These are phyloP conservation scores for Coremacera marginata DNA, from an alignment of 2,888 invertebrate genomes.

Conservation along the genomic window DNA sequence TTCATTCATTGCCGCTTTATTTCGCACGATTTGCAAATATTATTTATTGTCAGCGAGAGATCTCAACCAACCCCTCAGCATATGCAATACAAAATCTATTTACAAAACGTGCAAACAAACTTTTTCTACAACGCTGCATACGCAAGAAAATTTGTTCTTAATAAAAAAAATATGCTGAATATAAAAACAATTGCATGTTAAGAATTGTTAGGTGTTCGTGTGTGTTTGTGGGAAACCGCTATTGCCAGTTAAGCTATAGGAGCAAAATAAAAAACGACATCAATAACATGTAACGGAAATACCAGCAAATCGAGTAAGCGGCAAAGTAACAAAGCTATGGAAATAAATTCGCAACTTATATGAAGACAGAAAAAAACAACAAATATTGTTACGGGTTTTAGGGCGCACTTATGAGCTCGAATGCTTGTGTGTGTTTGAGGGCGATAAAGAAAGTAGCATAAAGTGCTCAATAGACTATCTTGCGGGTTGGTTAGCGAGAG, in stretches of 20 bases:
- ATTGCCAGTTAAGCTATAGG: not conserved
- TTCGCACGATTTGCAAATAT: slow-evolving; percentile 58
- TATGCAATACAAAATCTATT: slow-evolving; percentile 27
- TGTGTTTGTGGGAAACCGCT: not conserved
- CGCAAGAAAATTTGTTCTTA: not conserved
- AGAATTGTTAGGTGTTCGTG: slow-evolving; percentile 50
- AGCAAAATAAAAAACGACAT: slow-evolving; percentile 42
- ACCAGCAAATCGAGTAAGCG: slow-evolving; percentile 7
- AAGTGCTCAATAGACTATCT: not conserved
- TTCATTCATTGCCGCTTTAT: slow-evolving; percentile 55
- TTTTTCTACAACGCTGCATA: not conserved
- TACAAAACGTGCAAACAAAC: slow-evolving; percentile 29
- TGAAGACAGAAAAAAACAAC: not conserved
- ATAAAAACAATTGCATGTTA: not conserved
- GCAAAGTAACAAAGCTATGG: not conserved
- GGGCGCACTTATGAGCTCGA: not conserved
- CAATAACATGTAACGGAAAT: not conserved
- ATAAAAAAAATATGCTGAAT: slow-evolving; percentile 18
- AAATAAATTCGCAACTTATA: not conserved
- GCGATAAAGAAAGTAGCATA: slow-evolving; percentile 20
- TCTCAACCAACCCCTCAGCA: not conserved
- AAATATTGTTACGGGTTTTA: not conserved
- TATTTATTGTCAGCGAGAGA: slow-evolving; percentile 61
- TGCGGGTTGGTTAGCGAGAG: not conserved
- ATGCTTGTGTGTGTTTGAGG: slow-evolving; percentile 9